Conservation (phyloP, 2,888 invertebrate species). For the Vandiemenella viatica region DNA sequence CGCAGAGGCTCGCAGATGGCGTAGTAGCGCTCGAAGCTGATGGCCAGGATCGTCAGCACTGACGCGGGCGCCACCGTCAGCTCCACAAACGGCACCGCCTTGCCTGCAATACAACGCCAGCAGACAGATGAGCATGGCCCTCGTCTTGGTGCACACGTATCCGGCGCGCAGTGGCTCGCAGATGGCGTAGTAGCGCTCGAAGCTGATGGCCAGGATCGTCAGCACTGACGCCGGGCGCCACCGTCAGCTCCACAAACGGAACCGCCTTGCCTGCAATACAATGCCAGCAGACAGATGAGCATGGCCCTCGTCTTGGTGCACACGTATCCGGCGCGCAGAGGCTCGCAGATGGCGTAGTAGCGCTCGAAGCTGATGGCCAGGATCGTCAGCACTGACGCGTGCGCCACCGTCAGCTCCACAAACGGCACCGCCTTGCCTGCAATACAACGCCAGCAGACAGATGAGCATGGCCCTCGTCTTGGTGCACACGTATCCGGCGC, state of each 20-base stretch:
- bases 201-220: conserved; percentile 84
- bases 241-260: conserved; percentile 80
- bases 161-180: conserved; percentile 82
- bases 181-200: conserved; percentile 74
- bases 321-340: too few relatives aligned
- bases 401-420: too few relatives aligned
- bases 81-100: conserved; percentile 83
- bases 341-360: too few relatives aligned
- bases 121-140: too few relatives aligned
- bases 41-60: conserved; percentile 81
- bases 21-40: conserved; percentile 73
- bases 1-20: conserved; percentile 85
- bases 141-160: conserved; percentile 74
- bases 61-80: conserved; percentile 84
- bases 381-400: too few relatives aligned
- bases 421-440: conserved; percentile 85
- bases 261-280: conserved; percentile 78
- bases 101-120: conserved; percentile 76
- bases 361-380: too few relatives aligned
- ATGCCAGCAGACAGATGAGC: conserved; percentile 84
- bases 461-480: conserved; percentile 60
- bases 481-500: conserved; percentile 80
- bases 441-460: conserved; percentile 59
- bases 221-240: conserved; percentile 84
- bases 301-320: too few relatives aligned